Evolutionary conservation across 2,113 vertebrate species (phyloP).

Genomic region (Sinosuthora webbiana): DNA sequence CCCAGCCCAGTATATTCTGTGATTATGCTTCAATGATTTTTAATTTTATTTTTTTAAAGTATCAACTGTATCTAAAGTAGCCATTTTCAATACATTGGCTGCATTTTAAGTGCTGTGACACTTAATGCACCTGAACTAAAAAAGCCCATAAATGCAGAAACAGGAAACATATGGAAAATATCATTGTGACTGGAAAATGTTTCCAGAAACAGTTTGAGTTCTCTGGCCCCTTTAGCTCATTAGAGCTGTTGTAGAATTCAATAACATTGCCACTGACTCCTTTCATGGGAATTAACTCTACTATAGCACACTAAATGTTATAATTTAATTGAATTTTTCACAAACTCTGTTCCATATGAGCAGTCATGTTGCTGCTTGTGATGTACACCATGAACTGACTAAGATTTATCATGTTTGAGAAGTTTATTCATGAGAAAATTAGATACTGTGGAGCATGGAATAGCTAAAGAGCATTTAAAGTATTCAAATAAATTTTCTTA

Average conservation of each 20-base stretch:
- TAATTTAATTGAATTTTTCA: not conserved
- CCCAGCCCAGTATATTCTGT: not conserved
- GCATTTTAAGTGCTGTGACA: not conserved
- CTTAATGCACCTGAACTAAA: not conserved
- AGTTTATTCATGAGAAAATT: not conserved
- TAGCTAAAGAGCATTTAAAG: not conserved
- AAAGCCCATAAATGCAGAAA: not conserved
- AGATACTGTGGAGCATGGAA: not conserved
- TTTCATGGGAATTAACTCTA: not conserved
- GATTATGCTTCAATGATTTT: not conserved
- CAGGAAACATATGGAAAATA: not conserved
- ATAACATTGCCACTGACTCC: not conserved
- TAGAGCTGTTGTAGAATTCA: not conserved
- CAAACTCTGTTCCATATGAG: not conserved
- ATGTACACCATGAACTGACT: not conserved
- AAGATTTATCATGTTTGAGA: not conserved
- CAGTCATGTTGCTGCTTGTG: not conserved
- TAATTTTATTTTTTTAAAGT: not conserved
- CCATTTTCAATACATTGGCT: not conserved
- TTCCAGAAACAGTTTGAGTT: slow-evolving; percentile 25
- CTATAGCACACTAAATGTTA: not conserved
- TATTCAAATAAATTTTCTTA: not conserved
- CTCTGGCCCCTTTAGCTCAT: slow-evolving; percentile 36
- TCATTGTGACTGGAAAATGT: not conserved
- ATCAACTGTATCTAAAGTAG: not conserved